These are phyloP conservation scores for Alcedo quadribrachys DNA, from an alignment of 2,797 vertebrate species.

Conservation along the genomic window DNA sequence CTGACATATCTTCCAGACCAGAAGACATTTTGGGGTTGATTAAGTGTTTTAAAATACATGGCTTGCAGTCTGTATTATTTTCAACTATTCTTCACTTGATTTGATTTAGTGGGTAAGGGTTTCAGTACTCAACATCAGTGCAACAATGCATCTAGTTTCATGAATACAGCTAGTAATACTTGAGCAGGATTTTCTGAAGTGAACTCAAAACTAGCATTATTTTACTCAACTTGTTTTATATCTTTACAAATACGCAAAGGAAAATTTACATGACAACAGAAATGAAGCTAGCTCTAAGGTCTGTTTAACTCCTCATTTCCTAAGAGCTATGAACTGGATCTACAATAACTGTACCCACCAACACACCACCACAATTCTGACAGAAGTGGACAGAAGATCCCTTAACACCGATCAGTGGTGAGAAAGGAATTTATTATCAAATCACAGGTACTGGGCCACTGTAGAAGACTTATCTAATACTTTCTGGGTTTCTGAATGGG, in stretches of 20 bases:
- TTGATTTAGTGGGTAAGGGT: not conserved
- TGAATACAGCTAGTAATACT: not conserved
- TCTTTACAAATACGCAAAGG: not conserved
- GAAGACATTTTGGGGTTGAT: not conserved
- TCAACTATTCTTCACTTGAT: not conserved
- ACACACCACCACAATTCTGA: not conserved
- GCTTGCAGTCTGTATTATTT: not conserved
- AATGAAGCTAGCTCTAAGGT: not conserved
- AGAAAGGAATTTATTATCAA: not conserved
- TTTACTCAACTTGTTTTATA: not conserved
- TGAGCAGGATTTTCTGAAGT: not conserved
- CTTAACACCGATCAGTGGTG: accelerated
- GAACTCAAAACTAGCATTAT: not conserved
- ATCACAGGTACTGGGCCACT: not conserved
- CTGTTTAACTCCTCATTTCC: not conserved
- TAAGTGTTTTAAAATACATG: not conserved
- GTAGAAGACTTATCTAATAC: not conserved
- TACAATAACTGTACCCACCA: not conserved
- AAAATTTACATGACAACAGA: not conserved
- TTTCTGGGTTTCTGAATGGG: not conserved
- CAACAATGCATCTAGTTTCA: not conserved
- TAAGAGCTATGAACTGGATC: not conserved
- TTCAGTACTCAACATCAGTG: not conserved
- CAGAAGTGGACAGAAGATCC: not conserved
- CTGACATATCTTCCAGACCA: not conserved